Evolutionary conservation across 2,888 invertebrate genomes (phyloP).

Genomic region (Nephrotoma flavescens): DNA sequence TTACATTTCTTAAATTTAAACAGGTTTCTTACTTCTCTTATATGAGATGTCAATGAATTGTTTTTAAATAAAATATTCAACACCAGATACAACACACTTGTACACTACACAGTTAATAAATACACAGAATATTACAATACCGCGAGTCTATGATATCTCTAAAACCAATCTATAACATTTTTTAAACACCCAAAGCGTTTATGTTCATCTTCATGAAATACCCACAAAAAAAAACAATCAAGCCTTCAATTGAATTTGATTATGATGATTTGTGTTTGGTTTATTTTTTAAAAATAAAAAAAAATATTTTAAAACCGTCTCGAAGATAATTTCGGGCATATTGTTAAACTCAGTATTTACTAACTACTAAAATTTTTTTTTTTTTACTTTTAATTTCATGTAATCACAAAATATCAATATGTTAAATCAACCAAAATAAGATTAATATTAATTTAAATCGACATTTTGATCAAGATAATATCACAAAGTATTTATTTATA

Average conservation of each 20-base stretch:
- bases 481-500: not conserved
- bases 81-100: not conserved
- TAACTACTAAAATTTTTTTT: not conserved
- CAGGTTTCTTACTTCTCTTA: not conserved
- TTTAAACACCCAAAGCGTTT: not conserved
- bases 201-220: not conserved
- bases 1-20: not conserved
- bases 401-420: not conserved
- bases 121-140: no score
- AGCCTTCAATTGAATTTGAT: not conserved
- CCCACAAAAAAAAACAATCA: not conserved
- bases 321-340: not conserved
- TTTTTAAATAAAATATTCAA: not conserved
- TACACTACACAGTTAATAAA: not conserved
- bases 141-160: not conserved
- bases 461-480: constrained; percentile 1
- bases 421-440: not conserved
- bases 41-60: not conserved
- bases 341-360: not conserved
- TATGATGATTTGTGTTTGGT: not conserved
- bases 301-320: not conserved
- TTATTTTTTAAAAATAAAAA: not conserved
- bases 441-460: constrained; percentile 2
- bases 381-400: not conserved
- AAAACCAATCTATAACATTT: not conserved